Evolutionary conservation across 2,888 invertebrate species (phyloP), one percentile per base, ranked within the genome.

Genomic region (Zonitis immaculata): DNA sequence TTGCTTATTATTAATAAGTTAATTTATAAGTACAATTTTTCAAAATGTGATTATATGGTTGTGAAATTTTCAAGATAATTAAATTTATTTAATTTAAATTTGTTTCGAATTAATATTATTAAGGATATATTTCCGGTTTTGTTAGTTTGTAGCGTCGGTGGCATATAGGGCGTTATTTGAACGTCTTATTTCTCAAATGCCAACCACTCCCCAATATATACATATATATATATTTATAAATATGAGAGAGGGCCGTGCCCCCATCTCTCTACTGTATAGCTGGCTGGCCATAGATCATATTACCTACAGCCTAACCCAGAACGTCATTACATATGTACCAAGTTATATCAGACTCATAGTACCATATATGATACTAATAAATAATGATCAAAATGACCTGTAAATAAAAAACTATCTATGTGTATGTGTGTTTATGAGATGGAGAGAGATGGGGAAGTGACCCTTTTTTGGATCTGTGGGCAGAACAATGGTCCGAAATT

Each of bases 211-310:
- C 64, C 54, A 52, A 44, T 52, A 57, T 32, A n/a, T n/a, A n/a
- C n/a, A n/a, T n/a, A n/a, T n/a, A n/a, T n/a, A n/a, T n/a, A n/a
- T n/a, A n/a, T n/a, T n/a, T n/a, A n/a, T n/a, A n/a, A n/a, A n/a
- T n/a, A n/a, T n/a, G n/a, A n/a, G n/a, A n/a, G n/a, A 42, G 47
- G 47, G 52, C 56, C 56, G 52, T 44, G 56, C 56, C 56, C 50
- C 14, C 35, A 52, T 50, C 49, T 56, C 14, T 60, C 46, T 61
- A 53, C 56, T 54, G 55, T 45, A n/a, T n/a, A n/a, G n/a, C n/a
- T n/a, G n/a, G n/a, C n/a, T n/a, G 52, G 59, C 59, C 59, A 61
- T 66, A 66, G 63, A 67, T 67, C 67, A 67, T 67, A 66, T 67
- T 66, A 62, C 66, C 16, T n/a, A n/a, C n/a, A 49, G 61, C 66